These are phyloP conservation scores for Crotalus viridis DNA, from an alignment of 2,113 vertebrate genomes.

Conservation along the genomic window DNA sequence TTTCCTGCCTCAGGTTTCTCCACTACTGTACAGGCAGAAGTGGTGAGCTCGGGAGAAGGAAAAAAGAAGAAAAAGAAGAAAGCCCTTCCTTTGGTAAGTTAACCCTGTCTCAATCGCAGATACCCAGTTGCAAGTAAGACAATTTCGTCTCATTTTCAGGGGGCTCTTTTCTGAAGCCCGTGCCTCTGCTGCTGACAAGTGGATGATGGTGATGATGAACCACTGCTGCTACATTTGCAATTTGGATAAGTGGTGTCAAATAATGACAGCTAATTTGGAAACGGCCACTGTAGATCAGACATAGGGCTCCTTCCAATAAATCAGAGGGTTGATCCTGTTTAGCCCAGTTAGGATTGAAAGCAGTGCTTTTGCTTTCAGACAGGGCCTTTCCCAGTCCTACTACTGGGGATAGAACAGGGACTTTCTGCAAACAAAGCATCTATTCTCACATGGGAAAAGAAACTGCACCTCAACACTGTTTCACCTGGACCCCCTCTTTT, in stretches of 20 bases:
- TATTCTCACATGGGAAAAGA: not conserved
- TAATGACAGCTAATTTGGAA: not conserved
- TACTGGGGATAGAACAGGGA: not conserved
- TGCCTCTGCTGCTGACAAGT: not conserved
- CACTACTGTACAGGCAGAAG: slow-evolving; percentile 26
- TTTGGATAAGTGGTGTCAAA: not conserved
- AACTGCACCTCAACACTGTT: not conserved
- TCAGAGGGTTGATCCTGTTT: not conserved
- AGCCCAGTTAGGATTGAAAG: not conserved
- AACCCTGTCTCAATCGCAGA: slow-evolving; percentile 53
- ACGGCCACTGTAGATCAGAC: not conserved
- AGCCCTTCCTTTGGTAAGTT: slow-evolving; percentile 2
- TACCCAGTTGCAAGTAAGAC: not conserved
- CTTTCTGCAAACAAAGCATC: not conserved
- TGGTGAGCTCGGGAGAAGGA: slow-evolving; percentile 54
- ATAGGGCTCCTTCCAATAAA: not conserved
- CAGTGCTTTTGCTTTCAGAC: not conserved
- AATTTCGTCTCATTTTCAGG: not conserved
- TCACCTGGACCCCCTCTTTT: not conserved
- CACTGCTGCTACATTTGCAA: not conserved
- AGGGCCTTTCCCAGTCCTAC: not conserved
- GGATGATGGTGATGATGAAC: not conserved
- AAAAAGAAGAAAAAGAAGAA: slow-evolving; percentile 50
- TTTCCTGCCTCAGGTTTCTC: slow-evolving; percentile 62
- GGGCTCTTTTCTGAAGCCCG: not conserved